A percentile compares a stretch with the other conserved stretches of the same genome.
These are phyloP conservation scores for Ginglymostoma cirratum DNA, from an alignment of 2,113 vertebrate genomes.

Conservation along the genomic window DNA sequence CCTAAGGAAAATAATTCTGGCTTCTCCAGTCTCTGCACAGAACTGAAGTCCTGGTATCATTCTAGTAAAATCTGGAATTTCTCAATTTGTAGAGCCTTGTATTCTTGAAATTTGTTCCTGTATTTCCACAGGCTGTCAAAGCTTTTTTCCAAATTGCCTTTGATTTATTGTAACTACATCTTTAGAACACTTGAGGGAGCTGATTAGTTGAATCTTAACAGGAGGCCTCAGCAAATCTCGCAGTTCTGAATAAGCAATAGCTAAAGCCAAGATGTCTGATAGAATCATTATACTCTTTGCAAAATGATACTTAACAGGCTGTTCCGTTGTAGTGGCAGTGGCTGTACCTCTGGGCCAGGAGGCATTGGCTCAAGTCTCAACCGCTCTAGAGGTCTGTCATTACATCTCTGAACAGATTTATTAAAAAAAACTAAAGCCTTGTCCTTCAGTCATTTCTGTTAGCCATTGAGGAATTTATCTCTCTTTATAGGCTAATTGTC, in stretches of 20 bases:
- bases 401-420: too few relatives aligned
- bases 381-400: too few relatives aligned
- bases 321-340: too few relatives aligned
- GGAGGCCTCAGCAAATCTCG: not conserved
- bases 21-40: not conserved
- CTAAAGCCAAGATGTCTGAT: too few relatives aligned
- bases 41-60: not conserved
- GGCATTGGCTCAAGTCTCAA: too few relatives aligned
- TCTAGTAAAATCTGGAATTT: not conserved
- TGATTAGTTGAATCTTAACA: not conserved
- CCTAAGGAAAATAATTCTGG: not conserved
- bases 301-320: not conserved
- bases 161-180: not conserved
- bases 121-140: not conserved
- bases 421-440: too few relatives aligned
- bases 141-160: not conserved
- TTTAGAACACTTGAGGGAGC: not conserved
- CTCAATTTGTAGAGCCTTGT: not conserved
- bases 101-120: not conserved
- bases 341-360: too few relatives aligned
- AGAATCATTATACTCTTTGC: not conserved
- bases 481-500: too few relatives aligned
- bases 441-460: too few relatives aligned
- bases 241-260: too few relatives aligned
- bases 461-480: too few relatives aligned